phyloP scores from a whole-genome alignment of 2,888 invertebrate species.

The Archaeoteleia sp. region DNA sequence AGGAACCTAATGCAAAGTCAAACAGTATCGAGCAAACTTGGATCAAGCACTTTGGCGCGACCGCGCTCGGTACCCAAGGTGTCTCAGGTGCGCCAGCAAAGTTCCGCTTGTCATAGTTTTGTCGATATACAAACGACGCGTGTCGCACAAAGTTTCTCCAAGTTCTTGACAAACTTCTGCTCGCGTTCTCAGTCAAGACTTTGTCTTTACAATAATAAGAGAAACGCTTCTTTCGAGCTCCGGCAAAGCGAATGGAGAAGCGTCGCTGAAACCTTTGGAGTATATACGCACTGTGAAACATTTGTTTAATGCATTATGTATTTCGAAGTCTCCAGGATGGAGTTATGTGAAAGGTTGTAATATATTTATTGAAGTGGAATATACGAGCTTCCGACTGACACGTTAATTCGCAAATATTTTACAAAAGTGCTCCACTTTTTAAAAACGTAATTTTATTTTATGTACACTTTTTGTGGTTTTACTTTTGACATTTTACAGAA shows the following conservation, averaged over 20 bases:
- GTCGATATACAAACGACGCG: slow-evolving; percentile 27
- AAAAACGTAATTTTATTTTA: too few relatives aligned
- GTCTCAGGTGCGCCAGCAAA: slow-evolving; percentile 25
- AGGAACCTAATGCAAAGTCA: slow-evolving; percentile 9
- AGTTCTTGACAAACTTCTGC: slow-evolving; percentile 39
- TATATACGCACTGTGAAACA: slow-evolving; percentile 27
- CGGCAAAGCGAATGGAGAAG: slow-evolving; percentile 1
- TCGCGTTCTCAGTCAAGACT: slow-evolving; percentile 27
- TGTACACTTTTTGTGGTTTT: too few relatives aligned
- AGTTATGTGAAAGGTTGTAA: slow-evolving; percentile 12
- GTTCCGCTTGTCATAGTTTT: slow-evolving; percentile 24
- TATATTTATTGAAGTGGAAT: slow-evolving; percentile 21
- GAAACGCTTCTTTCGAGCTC: not conserved
- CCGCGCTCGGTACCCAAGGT: slow-evolving; percentile 3
- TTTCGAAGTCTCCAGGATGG: slow-evolving; percentile 9
- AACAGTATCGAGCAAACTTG: slow-evolving; percentile 16
- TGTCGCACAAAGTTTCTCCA: slow-evolving; percentile 26
- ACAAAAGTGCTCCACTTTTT: too few relatives aligned
- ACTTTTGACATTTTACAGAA: too few relatives aligned
- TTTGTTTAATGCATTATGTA: slow-evolving; percentile 36
- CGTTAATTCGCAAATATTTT: too few relatives aligned
- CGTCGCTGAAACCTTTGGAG: slow-evolving; percentile 23
- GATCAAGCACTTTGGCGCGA: slow-evolving; percentile 5
- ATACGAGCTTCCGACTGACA: too few relatives aligned
- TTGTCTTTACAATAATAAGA: slow-evolving; percentile 32